Evolutionary conservation across 2,113 vertebrate genomes (phyloP), one percentile per base, ranked within the genome.

Genomic region (Forbesichthys papilliferus): DNA sequence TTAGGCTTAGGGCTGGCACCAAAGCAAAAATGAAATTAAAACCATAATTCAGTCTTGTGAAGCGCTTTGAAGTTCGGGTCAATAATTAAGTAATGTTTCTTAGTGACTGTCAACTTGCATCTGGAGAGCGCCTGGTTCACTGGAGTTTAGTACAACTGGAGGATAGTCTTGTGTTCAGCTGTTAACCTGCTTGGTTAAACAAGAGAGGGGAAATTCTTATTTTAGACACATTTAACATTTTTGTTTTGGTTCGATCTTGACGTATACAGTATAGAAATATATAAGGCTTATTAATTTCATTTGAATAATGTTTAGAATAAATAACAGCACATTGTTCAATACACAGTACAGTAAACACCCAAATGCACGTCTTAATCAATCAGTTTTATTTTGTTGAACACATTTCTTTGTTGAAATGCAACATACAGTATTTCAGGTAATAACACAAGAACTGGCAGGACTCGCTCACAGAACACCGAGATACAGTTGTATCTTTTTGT

Each of bases 41-140:
- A 84, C 82, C 64, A 78, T 68, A 69, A 82, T 71, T 84, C 61
- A 71, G 48, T 79, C 49, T 70, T 83, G 69, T 80, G 68, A 80
- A 79, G 72, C 16, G 59, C 73, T 83, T 81, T 81, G 76, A 83
- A 85, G 84, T 79, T 33, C 47, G 49, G 71, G 67, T 84, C 77
- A 87, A 71, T 85, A 71, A 77, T 79, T 66, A 61, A 84, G 69
- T 16, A 18, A 54, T 63, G 16, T 71, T 59, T 67, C 57, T 56
- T 64, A 42, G 51, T n/a, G 9, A 13, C 18, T 66, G 62, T 52
- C 10, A 51, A 33, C 42, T 55, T 48, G 74, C 64, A 69, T 78
- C 57, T 71, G 60, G 33, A 73, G 62, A 64, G 59, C n/a, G 62
- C n/a, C 11, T 42, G 14, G 59, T 65, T 27, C 27, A 16, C 18